A percentile compares a stretch with the other conserved stretches of the same genome.
phyloP scores from a whole-genome alignment of 2,797 vertebrate species.

The Pseudochaenichthys georgianus region DNA sequence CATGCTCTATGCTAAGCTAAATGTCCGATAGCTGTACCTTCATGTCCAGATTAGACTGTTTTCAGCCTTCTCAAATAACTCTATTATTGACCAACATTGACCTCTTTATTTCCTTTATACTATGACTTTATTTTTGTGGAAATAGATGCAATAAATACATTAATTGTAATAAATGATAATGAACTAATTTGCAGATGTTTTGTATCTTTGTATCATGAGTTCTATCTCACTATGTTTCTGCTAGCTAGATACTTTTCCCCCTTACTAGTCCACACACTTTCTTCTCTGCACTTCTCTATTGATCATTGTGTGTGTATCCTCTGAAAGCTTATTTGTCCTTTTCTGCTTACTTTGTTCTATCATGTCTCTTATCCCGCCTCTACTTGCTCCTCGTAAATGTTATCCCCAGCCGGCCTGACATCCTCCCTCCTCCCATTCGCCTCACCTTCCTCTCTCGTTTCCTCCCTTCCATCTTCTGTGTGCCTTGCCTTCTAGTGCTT shows the following conservation, averaged over 20 bases:
- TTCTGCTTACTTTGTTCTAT: conserved; percentile 61
- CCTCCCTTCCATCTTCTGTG: conserved; percentile 38
- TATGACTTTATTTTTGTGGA: not conserved
- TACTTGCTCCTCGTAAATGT: conserved; percentile 57
- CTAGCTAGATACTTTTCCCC: not conserved
- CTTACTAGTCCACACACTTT: conserved; percentile 10
- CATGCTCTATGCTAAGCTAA: not conserved
- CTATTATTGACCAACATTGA: conserved; percentile 1
- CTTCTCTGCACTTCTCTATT: conserved; percentile 43
- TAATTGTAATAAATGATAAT: conserved; percentile 7
- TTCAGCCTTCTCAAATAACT: not conserved
- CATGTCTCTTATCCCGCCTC: conserved; percentile 43
- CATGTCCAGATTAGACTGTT: not conserved
- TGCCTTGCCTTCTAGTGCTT: conserved; percentile 27
- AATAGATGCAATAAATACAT: not conserved
- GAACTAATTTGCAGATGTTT: not conserved
- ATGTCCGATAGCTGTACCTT: not conserved
- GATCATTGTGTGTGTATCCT: conserved; percentile 66
- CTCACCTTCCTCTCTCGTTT: conserved; percentile 8
- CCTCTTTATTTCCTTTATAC: conserved; percentile 14
- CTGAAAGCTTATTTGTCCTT: conserved; percentile 61
- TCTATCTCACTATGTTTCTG: not conserved
- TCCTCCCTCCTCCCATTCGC: not conserved
- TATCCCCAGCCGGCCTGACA: conserved; percentile 24
- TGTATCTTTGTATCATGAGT: conserved; percentile 1